A percentile compares a stretch with the other conserved stretches of the same genome.
phyloP scores from a whole-genome alignment of 35 echinoderm and acorn worm genomes.

The Ophiothrix spiculata region DNA sequence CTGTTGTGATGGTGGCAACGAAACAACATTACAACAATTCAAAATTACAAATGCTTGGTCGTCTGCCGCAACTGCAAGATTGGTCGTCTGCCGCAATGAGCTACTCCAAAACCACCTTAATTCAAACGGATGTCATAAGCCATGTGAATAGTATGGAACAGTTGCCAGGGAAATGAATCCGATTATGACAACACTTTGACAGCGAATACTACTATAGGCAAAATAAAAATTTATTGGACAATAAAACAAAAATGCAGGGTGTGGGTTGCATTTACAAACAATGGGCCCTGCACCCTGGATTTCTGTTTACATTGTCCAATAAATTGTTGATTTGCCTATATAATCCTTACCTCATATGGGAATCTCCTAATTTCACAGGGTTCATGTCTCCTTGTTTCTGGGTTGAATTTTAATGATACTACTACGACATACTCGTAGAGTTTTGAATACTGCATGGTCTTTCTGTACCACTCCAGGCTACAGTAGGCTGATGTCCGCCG shows the following conservation, averaged over 20 bases:
- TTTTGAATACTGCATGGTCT: conserved; percentile 54
- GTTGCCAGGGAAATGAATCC: too few relatives aligned
- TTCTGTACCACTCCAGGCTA: conserved; percentile 33
- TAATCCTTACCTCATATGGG: conserved; percentile 76
- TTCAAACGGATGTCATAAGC: background rate
- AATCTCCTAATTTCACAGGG: conserved; percentile 71
- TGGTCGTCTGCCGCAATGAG: background rate
- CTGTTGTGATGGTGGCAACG: background rate
- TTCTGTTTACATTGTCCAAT: too few relatives aligned
- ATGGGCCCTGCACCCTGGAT: too few relatives aligned
- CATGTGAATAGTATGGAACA: too few relatives aligned
- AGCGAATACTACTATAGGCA: too few relatives aligned
- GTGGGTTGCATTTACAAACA: too few relatives aligned
- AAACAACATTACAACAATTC: background rate
- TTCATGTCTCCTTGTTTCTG: conserved; percentile 56
- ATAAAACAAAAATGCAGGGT: too few relatives aligned
- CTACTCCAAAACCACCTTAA: background rate
- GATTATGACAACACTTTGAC: too few relatives aligned
- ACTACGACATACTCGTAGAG: conserved; percentile 90
- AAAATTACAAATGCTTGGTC: background rate
- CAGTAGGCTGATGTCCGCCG: conserved; percentile 79
- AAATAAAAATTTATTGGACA: too few relatives aligned
- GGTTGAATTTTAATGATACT: conserved; percentile 60
- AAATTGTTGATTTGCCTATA: too few relatives aligned
- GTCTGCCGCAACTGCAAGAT: too few relatives aligned